These are phyloP conservation scores for Leuciscus waleckii DNA, from an alignment of 2,797 vertebrate genomes.

Conservation along the genomic window DNA sequence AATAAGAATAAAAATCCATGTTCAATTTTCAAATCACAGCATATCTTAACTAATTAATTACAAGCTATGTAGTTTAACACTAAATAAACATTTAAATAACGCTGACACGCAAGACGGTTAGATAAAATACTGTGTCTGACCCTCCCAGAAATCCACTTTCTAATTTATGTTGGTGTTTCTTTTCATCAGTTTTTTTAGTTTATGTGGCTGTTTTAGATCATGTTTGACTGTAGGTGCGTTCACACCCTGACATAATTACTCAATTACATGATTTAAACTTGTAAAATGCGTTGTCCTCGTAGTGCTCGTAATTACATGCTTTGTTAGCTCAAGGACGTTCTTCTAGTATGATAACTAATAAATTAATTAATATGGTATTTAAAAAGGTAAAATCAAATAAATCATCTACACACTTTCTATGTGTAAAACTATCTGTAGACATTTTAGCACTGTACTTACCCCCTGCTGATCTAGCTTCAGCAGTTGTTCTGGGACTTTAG, in stretches of 20 bases:
- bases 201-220: too few species aligned
- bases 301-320: neutral
- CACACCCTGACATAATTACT: neutral
- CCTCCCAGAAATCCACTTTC: too few species aligned
- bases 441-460: constrained; percentile 68
- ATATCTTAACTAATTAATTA: neutral
- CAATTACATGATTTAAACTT: neutral
- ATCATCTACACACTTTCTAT: neutral
- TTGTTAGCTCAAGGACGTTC: neutral
- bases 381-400: neutral
- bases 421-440: neutral
- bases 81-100: neutral
- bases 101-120: too few species aligned
- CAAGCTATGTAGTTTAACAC: too few species aligned
- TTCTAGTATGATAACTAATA: neutral
- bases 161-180: too few species aligned
- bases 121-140: neutral
- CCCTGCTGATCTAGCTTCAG: constrained; percentile 87
- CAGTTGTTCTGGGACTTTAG: constrained; percentile 83
- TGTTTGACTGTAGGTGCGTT: neutral
- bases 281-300: neutral
- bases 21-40: neutral
- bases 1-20: neutral
- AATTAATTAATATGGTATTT: neutral
- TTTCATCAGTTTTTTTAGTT: neutral